Evolutionary conservation across 2,797 vertebrate species (phyloP).

Genomic region (Coregonus sp.): DNA sequence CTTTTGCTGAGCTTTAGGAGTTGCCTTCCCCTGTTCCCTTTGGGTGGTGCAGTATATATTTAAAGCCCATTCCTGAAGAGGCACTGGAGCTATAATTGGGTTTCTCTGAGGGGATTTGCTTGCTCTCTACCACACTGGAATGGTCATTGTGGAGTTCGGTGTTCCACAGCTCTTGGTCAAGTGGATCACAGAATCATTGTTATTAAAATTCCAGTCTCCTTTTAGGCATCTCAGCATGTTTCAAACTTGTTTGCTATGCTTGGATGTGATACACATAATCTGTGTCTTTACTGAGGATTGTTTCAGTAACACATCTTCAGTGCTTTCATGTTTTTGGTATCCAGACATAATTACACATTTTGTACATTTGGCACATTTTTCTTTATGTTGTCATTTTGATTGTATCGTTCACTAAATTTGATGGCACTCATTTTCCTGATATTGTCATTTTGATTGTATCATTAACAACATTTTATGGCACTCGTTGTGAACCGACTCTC

Average conservation of each 20-base stretch:
- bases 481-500: background rate
- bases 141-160: conserved; percentile 23
- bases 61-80: background rate
- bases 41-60: conserved; percentile 13
- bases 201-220: background rate
- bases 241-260: background rate
- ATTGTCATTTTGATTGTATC: too few relatives aligned
- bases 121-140: conserved; percentile 19
- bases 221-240: background rate
- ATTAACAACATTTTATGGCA: too few relatives aligned
- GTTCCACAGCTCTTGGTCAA: conserved; percentile 22
- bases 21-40: background rate
- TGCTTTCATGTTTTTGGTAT: background rate
- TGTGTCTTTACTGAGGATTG: background rate
- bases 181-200: conserved; percentile 24
- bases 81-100: conserved; percentile 27
- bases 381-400: background rate
- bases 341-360: background rate
- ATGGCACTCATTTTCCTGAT: too few relatives aligned
- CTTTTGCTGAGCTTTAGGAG: background rate
- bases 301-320: background rate
- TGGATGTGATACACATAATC: background rate
- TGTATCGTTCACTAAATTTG: too few relatives aligned
- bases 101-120: conserved; percentile 25
- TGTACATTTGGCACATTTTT: background rate